Evolutionary conservation across 2,888 invertebrate genomes (phyloP).

Genomic region (Mythimna ferrago): DNA sequence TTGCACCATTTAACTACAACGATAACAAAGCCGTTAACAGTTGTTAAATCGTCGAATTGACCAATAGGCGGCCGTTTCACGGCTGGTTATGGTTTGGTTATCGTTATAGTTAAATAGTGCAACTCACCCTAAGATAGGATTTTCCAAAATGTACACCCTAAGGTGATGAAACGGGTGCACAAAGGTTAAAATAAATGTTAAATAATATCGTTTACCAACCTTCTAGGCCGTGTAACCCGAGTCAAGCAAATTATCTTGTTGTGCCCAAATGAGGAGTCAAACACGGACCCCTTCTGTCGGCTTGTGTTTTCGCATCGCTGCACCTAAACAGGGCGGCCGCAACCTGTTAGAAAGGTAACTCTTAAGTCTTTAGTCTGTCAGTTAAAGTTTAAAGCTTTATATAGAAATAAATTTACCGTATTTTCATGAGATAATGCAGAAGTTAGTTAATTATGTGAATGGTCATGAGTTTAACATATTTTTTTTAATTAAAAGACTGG

Average conservation of each 20-base stretch:
- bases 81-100: no score
- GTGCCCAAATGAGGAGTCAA: constrained; percentile 79
- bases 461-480: neutral
- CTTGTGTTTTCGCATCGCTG: constrained; percentile 75
- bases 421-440: constrained; percentile 26
- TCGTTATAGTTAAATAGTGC: no score
- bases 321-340: constrained; percentile 70
- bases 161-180: no score
- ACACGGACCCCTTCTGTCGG: constrained; percentile 70
- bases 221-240: constrained; percentile 45
- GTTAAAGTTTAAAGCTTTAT: constrained; percentile 43
- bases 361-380: constrained; percentile 63
- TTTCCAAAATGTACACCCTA: no score
- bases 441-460: neutral
- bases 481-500: no score
- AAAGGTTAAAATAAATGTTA: neutral
- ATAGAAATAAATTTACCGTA: constrained; percentile 20
- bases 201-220: neutral
- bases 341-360: constrained; percentile 58
- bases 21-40: no score
- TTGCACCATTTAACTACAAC: no score
- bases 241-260: constrained; percentile 74
- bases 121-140: no score
- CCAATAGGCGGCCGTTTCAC: no score
- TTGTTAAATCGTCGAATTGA: no score